phyloP scores from a whole-genome alignment of 2,113 vertebrate species.

The Corythornis vintsioides region DNA sequence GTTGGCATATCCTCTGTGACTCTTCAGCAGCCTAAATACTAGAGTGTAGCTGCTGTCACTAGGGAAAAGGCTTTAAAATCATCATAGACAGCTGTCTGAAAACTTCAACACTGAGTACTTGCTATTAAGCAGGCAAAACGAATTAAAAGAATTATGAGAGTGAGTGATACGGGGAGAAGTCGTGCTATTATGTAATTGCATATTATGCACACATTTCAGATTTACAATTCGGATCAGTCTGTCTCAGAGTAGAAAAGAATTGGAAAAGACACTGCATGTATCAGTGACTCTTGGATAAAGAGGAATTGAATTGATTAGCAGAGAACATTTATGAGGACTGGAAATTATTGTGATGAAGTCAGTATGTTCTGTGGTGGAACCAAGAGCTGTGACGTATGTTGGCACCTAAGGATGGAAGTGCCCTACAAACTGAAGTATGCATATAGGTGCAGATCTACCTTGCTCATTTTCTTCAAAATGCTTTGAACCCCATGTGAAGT shows the following conservation, averaged over 20 bases:
- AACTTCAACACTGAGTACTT: background rate
- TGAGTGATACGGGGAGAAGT: background rate
- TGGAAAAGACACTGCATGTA: background rate
- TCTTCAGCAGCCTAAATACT: conserved; percentile 1
- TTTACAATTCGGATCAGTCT: background rate
- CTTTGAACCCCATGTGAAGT: background rate
- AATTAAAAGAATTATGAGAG: background rate
- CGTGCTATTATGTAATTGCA: background rate
- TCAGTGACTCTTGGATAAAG: background rate
- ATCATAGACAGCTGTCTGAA: background rate
- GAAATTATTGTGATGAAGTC: background rate
- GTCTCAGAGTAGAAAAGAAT: background rate
- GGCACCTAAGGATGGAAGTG: background rate
- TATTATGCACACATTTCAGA: background rate
- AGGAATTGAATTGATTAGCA: background rate
- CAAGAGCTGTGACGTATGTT: background rate
- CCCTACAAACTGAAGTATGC: background rate
- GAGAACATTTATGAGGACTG: background rate
- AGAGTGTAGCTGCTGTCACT: background rate
- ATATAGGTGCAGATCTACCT: background rate
- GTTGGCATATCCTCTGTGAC: background rate
- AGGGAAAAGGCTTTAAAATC: background rate
- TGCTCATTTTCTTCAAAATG: background rate
- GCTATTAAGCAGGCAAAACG: background rate
- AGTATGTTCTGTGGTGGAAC: background rate